Evolutionary conservation across 2,113 vertebrate genomes (phyloP).

Genomic region (Euleptes europaea): DNA sequence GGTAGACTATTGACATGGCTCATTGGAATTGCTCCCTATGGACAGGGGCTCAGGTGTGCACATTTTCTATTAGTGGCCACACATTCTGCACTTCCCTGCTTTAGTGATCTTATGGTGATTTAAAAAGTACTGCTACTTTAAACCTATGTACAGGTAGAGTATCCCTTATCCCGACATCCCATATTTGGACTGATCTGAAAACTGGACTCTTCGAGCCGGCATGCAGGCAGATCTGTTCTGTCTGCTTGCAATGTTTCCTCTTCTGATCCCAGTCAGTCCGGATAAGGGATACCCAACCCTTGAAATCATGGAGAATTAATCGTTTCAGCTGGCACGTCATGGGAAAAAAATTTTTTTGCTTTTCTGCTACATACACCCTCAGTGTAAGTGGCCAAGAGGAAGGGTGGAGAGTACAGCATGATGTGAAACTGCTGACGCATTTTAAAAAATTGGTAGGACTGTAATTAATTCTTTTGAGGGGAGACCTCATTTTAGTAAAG

Average conservation of each 20-base stretch:
- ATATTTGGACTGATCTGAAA: no score
- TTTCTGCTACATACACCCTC: constrained; percentile 1
- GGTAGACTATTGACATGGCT: neutral
- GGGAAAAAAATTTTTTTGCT: neutral
- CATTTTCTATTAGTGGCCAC: neutral
- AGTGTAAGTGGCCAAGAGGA: neutral
- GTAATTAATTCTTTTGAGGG: neutral
- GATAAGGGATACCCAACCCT: no score
- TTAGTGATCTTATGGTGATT: neutral
- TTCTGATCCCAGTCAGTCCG: no score
- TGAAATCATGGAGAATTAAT: neutral
- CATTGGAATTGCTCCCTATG: neutral
- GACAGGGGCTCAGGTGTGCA: neutral
- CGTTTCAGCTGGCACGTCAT: neutral
- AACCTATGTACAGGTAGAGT: no score
- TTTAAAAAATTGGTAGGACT: neutral
- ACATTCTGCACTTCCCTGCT: neutral
- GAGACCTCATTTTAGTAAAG: neutral
- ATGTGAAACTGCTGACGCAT: neutral
- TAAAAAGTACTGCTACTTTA: neutral
- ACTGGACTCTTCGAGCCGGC: no score
- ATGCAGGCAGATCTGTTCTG: no score
- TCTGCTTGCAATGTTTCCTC: no score
- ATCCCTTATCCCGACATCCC: no score
- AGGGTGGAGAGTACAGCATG: neutral